phyloP scores from a whole-genome alignment of 2,888 invertebrate genomes.

The Thelaira solivaga region DNA sequence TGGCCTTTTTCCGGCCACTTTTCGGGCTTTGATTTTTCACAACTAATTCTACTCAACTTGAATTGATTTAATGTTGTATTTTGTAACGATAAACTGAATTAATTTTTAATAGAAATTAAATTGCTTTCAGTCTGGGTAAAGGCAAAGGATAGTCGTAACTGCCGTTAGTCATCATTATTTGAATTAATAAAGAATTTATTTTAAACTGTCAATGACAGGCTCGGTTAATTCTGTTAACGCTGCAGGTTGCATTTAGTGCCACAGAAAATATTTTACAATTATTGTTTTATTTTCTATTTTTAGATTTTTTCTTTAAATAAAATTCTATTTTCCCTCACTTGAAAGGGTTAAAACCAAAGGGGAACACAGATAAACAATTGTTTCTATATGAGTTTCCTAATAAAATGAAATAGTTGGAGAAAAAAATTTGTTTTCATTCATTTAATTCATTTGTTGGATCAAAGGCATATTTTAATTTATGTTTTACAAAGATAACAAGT shows the following conservation, averaged over 20 bases:
- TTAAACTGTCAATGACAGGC: constrained; percentile 46
- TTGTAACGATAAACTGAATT: too few relatives aligned
- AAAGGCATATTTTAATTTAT: constrained; percentile 57
- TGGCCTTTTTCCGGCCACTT: too few relatives aligned
- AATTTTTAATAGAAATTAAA: too few relatives aligned
- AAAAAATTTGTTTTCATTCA: constrained; percentile 25
- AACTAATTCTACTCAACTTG: too few relatives aligned
- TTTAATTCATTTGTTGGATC: constrained; percentile 28
- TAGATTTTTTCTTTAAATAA: not conserved
- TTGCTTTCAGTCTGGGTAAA: too few relatives aligned
- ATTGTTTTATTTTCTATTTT: not conserved
- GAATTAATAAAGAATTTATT: too few relatives aligned
- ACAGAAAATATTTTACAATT: constrained; percentile 6
- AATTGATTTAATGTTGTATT: too few relatives aligned
- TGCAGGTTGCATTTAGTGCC: constrained; percentile 54
- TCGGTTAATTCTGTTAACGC: constrained; percentile 39
- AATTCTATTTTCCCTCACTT: too few relatives aligned
- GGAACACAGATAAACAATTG: too few relatives aligned
- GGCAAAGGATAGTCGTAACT: too few relatives aligned
- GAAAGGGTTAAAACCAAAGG: constrained; percentile 30
- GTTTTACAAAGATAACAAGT: constrained; percentile 48
- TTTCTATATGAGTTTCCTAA: too few relatives aligned
- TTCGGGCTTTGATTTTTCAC: too few relatives aligned
- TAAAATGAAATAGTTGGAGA: not conserved
- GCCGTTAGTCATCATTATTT: not conserved